A percentile compares a stretch with the other conserved stretches of the same genome.
These are phyloP conservation scores for Thyatira batis DNA, from an alignment of 2,888 invertebrate species.

Conservation along the genomic window DNA sequence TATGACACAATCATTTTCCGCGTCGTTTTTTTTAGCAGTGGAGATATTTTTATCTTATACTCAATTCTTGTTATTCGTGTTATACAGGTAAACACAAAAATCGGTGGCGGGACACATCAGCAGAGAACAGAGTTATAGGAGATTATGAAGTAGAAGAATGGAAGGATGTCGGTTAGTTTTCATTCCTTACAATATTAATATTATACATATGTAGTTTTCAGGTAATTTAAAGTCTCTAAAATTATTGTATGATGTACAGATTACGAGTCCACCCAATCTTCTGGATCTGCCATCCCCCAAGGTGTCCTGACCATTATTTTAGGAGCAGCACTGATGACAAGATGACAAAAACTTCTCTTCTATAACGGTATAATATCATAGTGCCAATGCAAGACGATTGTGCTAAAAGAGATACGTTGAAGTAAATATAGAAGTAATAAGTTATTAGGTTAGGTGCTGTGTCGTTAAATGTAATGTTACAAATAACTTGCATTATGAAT, in stretches of 20 bases:
- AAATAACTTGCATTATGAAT: not conserved
- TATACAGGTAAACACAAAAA: slow-evolving; percentile 81
- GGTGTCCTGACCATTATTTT: slow-evolving; percentile 42
- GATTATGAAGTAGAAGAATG: slow-evolving; percentile 89
- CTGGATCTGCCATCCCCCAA: slow-evolving; percentile 43
- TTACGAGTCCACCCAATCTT: slow-evolving; percentile 75
- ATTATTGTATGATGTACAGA: slow-evolving; percentile 42
- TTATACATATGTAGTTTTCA: too few species aligned
- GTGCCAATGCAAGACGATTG: slow-evolving; percentile 61
- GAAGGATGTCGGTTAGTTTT: slow-evolving; percentile 85
- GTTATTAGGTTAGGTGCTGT: slow-evolving; percentile 11
- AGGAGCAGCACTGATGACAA: slow-evolving; percentile 45
- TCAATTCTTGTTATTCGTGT: not conserved
- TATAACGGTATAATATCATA: slow-evolving; percentile 33
- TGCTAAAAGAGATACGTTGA: slow-evolving; percentile 43
- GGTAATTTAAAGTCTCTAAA: not conserved
- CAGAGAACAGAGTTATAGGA: slow-evolving; percentile 83
- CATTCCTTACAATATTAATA: slow-evolving; percentile 13
- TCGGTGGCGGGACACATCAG: slow-evolving; percentile 79
- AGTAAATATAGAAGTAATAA: slow-evolving; percentile 31
- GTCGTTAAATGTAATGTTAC: not conserved
- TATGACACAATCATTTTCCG: slow-evolving; percentile 56
- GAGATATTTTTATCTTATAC: slow-evolving; percentile 39
- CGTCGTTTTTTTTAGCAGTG: slow-evolving; percentile 38
- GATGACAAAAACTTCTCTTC: slow-evolving; percentile 54